These are phyloP conservation scores for Anas georgica DNA, from an alignment of 2,797 vertebrate genomes.

Conservation along the genomic window DNA sequence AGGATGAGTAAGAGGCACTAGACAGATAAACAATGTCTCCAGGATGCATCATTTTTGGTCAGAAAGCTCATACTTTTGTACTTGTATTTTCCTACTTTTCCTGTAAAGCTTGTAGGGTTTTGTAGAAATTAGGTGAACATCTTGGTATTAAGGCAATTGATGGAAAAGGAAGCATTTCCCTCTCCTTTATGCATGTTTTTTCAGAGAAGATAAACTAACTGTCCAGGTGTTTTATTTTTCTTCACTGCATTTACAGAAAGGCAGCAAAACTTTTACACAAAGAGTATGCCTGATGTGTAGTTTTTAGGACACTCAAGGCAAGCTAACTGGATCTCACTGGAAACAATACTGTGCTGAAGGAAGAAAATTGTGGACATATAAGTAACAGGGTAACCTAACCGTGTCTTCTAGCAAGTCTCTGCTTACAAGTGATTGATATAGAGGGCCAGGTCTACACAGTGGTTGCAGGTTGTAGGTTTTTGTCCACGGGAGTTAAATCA, in stretches of 20 bases:
- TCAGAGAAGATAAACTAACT: neutral
- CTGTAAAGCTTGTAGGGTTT: neutral
- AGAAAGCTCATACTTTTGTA: neutral
- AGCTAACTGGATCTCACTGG: neutral
- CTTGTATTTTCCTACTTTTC: neutral
- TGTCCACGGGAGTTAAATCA: neutral
- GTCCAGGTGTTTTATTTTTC: neutral
- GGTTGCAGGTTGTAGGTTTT: neutral
- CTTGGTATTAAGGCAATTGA: rapidly evolving
- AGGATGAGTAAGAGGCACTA: neutral
- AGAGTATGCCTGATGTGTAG: neutral
- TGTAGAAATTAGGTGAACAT: neutral
- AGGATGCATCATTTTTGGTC: neutral
- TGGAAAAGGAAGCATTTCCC: neutral
- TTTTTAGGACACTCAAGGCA: neutral
- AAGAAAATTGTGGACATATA: neutral
- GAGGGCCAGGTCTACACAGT: neutral
- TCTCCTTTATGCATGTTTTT: neutral
- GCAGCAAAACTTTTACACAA: neutral
- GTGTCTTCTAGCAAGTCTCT: neutral
- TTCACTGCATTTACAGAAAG: neutral
- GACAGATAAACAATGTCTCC: neutral
- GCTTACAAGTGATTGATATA: neutral
- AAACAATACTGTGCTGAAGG: neutral
- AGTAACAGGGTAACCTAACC: neutral